Conservation (phyloP, 2,888 invertebrate genomes). For the Drosophila testacea region DNA sequence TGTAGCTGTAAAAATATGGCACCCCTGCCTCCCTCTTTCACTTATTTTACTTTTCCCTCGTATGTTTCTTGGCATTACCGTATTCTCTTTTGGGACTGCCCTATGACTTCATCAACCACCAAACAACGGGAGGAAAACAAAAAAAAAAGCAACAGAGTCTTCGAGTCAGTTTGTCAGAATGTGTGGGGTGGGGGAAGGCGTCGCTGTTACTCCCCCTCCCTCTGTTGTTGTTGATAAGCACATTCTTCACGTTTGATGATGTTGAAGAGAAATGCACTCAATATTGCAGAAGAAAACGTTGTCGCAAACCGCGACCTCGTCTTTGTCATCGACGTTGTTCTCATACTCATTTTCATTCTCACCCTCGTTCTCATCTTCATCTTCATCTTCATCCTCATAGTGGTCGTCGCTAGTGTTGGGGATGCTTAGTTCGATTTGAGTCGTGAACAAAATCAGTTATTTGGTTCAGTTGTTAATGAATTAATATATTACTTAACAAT, state of each 20-base stretch:
- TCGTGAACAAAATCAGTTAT: too few relatives aligned
- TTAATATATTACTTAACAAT: too few relatives aligned
- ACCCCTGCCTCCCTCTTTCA: conserved; percentile 8
- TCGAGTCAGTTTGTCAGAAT: background rate
- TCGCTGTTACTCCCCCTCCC: background rate
- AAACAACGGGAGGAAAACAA: background rate
- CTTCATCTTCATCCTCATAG: conserved; percentile 13
- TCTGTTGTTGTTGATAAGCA: conserved; percentile 34
- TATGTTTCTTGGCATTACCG: conserved; percentile 26
- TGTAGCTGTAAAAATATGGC: conserved; percentile 29
- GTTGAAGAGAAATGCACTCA: conserved; percentile 22
- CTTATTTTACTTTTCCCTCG: conserved; percentile 1
- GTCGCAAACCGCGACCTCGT: conserved; percentile 32
- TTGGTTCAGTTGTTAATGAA: background rate
- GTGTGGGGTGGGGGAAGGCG: background rate
- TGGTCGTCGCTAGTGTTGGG: background rate
- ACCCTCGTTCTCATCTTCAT: too few relatives aligned
- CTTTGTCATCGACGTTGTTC: conserved; percentile 29
- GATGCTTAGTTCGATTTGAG: too few relatives aligned
- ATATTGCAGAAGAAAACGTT: conserved; percentile 20
- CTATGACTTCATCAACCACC: conserved; percentile 63
- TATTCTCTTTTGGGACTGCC: conserved; percentile 45
- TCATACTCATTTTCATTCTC: conserved; percentile 14
- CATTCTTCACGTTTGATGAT: conserved; percentile 22
- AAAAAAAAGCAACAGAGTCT: conserved; percentile 6